Evolutionary conservation across 2,797 vertebrate species (phyloP), one percentile per base, ranked within the genome.

Genomic region (Brachymystax lenok): DNA sequence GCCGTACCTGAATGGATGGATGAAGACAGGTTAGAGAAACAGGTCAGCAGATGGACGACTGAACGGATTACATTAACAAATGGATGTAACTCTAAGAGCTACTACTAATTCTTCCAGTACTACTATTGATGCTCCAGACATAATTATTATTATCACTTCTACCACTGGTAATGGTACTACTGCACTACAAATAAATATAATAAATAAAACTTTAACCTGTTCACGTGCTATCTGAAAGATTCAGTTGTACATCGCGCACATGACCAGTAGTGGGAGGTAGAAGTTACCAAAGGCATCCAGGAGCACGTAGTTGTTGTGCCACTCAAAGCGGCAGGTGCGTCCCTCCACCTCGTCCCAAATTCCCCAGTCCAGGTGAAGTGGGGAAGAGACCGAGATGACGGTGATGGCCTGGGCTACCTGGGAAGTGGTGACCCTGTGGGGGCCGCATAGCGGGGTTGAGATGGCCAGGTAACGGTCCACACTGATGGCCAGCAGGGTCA

Each of bases 401-500:
- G 83, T 84, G 74, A 98, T 91, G 16, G 92, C 94, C 74, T 95
- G 74, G 0, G 89, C 87, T 19, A 96, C 97, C 0, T 95, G 92
- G 0, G 24, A 24, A 0, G 88, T 92, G 4, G 97, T 99, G 66
- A 99, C 91, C 78, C 95, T 88, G 78, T 91, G 85, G 1, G 87
- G 76, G 90, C 98, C 97, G 74, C 92, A 94, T 1, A 99, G 93
- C 0, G 97, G 97, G 2, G 92, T 91, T 0, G 95, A 96, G 82
- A 98, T 95, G 0, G 96, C 96, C 0, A 95, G 90, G 88, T 98
- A 99, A 51, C 97, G 94, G 85, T 98, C 97, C 16, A 98, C 94
- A 70, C 97, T 98, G 90, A 99, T 98, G 84, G 96, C 93, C 76
- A 98, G 90, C 69, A 99, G 95, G 82, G 96, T 98, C 83, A 98